A percentile compares a stretch with the other conserved stretches of the same genome.
Evolutionary conservation across 1,140 invertebrate genomes (phyloP).

Genomic region (Conus betulinus): DNA sequence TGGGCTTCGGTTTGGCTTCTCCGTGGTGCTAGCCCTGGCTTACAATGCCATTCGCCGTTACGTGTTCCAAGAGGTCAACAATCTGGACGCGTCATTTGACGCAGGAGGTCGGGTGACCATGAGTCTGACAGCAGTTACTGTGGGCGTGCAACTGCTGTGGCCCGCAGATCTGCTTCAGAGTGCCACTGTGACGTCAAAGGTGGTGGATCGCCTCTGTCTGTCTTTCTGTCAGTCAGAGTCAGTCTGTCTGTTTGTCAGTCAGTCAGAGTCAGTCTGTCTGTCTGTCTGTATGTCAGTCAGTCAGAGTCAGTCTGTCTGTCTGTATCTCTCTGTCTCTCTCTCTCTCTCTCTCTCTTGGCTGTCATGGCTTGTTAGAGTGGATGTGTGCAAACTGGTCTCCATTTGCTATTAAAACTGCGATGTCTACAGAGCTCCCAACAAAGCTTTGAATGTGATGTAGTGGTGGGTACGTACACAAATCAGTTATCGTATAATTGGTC

Average conservation of each 20-base stretch:
- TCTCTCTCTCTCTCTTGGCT: too few species aligned
- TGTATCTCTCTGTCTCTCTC: too few species aligned
- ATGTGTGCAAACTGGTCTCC: too few species aligned
- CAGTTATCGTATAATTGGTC: too few species aligned
- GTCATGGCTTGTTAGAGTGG: too few species aligned
- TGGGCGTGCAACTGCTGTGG: constrained; percentile 66
- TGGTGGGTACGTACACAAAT: too few species aligned
- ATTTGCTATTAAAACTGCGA: too few species aligned
- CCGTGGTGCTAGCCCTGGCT: constrained; percentile 60
- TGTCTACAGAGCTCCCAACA: too few species aligned
- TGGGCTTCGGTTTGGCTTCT: constrained; percentile 66
- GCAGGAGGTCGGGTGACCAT: constrained; percentile 69
- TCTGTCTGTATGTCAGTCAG: too few species aligned
- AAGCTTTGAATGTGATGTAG: too few species aligned
- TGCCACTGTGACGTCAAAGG: constrained; percentile 61
- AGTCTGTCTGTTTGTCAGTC: constrained; percentile 37
- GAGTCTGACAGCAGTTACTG: constrained; percentile 62
- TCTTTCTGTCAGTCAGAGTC: constrained; percentile 32
- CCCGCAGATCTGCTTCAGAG: constrained; percentile 65
- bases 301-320: too few species aligned
- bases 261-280: neutral
- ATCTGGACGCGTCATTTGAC: constrained; percentile 72
- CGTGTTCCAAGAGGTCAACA: constrained; percentile 66
- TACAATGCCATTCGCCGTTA: constrained; percentile 64
- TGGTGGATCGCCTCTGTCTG: constrained; percentile 12